Evolutionary conservation across 2,113 vertebrate genomes (phyloP).

Genomic region (Elachura formosa): DNA sequence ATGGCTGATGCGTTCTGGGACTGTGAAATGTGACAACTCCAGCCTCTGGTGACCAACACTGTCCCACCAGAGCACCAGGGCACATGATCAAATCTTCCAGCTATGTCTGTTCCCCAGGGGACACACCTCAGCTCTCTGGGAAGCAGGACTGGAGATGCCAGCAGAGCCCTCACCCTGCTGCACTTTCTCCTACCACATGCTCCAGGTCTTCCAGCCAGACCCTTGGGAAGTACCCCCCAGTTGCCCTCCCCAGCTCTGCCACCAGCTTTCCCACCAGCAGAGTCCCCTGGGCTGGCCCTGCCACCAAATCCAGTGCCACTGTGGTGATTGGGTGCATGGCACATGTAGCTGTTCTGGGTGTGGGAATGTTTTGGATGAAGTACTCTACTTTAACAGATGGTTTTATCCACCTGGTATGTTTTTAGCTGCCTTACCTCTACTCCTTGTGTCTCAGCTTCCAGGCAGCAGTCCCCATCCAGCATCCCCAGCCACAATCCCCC

Average conservation of each 20-base stretch:
- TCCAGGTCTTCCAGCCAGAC: conserved; percentile 19
- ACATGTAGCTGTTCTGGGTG: neutral
- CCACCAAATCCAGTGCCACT: neutral
- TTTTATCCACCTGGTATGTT: neutral
- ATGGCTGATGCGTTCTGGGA: accelerated
- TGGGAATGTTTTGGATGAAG: neutral
- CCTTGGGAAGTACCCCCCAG: neutral
- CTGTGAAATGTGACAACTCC: neutral
- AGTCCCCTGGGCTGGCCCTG: neutral
- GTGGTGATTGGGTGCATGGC: neutral
- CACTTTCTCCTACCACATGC: neutral
- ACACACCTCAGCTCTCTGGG: accelerated
- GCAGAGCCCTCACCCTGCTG: neutral
- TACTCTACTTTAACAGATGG: neutral
- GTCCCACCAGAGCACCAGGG: accelerated
- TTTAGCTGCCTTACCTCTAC: neutral
- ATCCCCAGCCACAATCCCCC: neutral
- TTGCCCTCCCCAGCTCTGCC: accelerated
- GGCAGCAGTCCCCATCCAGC: neutral
- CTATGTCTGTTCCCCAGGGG: neutral
- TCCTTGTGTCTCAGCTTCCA: accelerated
- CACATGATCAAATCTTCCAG: neutral
- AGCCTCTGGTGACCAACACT: neutral
- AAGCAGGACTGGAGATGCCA: neutral
- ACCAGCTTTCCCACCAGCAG: neutral